Base-by-base conservation (phyloP, 2,888 invertebrate genomes). In the Ernsta delagoae region DNA sequence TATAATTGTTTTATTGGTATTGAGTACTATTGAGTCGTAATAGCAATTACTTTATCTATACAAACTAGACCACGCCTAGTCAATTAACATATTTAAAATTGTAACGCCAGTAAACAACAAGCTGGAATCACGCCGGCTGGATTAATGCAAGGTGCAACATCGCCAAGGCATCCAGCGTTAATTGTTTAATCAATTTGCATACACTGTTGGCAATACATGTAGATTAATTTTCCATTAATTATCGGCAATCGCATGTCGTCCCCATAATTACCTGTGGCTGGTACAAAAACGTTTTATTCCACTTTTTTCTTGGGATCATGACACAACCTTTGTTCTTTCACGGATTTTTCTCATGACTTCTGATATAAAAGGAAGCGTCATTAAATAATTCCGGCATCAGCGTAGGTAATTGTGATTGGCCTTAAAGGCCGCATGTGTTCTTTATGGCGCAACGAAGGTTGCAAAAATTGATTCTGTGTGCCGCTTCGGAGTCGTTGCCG, bases 171-270 rank as follows among this genome's bases (percentile, higher is more conserved):
- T 61, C 45, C 45, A 16, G 62, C 4, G 16, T 57, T 68, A 62
- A 68, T 62, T 72, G 71, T 72, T 73, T 72, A 73, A 73, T 72
- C 67, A 70, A 78, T 78, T 80, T 77, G 75, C 78, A 79, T 78
- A 70, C 39, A 66, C 70, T 59, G 68, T 74, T 73, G 74, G 74
- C 73, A 75, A 75, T 74, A 72, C 73, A 70, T 72, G 71, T 76
- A 75, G 71, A 75, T 76, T 75, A 76, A 79, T 80, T 84, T 84
- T 82, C 81, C 80, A 81, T 81, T 79, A 71, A 79, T 77, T 74
- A 75, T 70, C 73, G 75, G 76, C 77, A 36, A 24, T 57, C 31
- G 68, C 68, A 57, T 68, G 68, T 68, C 57, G 41, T 65, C 60
- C 36, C 57, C 2, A 12, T 7, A 56, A 62, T 50, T 67, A 57